Base-by-base conservation (phyloP, 2,113 vertebrate species). In the Danionella cerebrum region DNA sequence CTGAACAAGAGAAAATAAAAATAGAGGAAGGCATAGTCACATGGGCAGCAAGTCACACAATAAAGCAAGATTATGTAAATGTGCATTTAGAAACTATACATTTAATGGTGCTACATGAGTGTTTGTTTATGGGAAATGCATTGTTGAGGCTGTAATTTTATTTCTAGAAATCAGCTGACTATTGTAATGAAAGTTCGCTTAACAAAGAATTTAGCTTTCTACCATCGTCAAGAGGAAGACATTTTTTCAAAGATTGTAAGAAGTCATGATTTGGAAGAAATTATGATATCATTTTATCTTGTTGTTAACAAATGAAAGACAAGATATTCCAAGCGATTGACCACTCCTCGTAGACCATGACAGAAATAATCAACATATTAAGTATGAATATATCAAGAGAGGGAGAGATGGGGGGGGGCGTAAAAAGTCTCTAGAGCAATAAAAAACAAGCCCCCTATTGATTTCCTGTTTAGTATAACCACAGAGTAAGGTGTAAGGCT, bases 401-500 rank as follows among this genome's bases (percentile, higher is more conserved):
- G 24, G 42, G 14, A 67, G 10, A 22, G n/a, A 52, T 19, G 31
- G n/a, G 25, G 9, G 55, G 14, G 55, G 33, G 55, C 9, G 31
- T n/a, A 67, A 53, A 67, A 50, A 12, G 7, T 35, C 60, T 36
- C 29, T 12, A 63, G 44, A 64, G 60, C 19, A 48, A 48, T 48
- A 64, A 42, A 64, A 64, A 64, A 50, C 44, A 64, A 64, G 60
- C 19, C 29, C 13, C 33, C 29, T 8, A 64, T 36, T 48, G 60
- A 64, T 64, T 64, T 64, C 48, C 60, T 64, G 60, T 31, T 64
- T 64, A 48, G 60, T 36, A 36, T 35, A 64, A 64, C 60, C 44
- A 36, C 59, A 48, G 42, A 64, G 42, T 10, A 22, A 29, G 25
- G 29, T 48, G 59, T 22, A 44, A 63, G 44, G n/a, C 29, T 6